These are phyloP conservation scores for Morus bassanus DNA, from an alignment of 2,797 vertebrate genomes.

Conservation along the genomic window DNA sequence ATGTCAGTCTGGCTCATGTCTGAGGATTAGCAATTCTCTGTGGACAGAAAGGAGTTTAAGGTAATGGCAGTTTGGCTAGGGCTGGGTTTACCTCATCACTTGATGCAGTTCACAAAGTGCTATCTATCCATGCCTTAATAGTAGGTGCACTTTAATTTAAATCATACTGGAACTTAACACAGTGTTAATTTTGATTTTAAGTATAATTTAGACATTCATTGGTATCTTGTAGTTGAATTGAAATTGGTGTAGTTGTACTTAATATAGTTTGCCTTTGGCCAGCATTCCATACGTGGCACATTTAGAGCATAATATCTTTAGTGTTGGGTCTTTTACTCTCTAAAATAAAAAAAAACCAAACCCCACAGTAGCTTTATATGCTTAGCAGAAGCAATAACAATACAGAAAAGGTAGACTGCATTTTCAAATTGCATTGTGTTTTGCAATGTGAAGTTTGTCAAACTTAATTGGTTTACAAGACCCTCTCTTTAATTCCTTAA, in stretches of 20 bases:
- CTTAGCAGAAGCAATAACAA: neutral
- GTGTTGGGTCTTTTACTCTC: neutral
- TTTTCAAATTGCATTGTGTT: neutral
- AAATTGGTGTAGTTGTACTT: neutral
- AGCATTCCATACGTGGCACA: neutral
- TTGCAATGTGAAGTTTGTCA: neutral
- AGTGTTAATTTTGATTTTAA: neutral
- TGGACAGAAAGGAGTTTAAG: neutral
- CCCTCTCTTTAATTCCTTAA: neutral
- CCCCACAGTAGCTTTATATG: neutral
- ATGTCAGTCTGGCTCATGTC: neutral
- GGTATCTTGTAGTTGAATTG: neutral
- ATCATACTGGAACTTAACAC: neutral
- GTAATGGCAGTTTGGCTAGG: neutral
- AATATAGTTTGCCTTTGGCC: neutral
- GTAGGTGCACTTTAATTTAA: neutral
- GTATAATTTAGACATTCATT: neutral
- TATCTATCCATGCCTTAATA: neutral
- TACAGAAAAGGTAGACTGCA: neutral
- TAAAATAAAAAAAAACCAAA: neutral
- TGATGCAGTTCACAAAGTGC: neutral
- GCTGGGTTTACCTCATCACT: neutral
- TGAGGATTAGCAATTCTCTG: neutral
- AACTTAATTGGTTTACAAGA: neutral
- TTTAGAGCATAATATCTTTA: neutral